Conservation (phyloP, 2,797 vertebrate species). For the Linurgus olivaceus region DNA sequence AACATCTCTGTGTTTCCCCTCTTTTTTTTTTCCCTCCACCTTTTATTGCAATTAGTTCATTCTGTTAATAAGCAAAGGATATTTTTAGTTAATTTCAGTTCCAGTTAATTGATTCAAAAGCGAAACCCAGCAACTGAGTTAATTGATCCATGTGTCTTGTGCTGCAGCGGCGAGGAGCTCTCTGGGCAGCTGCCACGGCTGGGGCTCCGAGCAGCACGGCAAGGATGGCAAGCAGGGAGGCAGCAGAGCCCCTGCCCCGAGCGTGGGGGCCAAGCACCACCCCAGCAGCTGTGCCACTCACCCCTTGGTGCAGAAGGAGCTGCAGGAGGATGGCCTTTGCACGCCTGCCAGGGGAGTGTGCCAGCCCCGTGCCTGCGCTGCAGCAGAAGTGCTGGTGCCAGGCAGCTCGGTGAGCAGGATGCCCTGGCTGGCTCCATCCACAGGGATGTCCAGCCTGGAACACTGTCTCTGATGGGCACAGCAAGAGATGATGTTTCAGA, state of each 20-base stretch:
- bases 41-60: conserved; percentile 65
- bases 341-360: fast-evolving
- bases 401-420: fast-evolving
- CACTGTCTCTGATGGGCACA: not conserved
- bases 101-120: conserved; percentile 67
- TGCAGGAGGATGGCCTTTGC: not conserved
- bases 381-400: not conserved
- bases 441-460: not conserved
- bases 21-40: not conserved
- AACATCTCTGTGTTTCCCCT: not conserved
- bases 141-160: conserved; percentile 71
- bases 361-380: fast-evolving
- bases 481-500: not conserved
- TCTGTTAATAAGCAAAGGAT: conserved; percentile 72
- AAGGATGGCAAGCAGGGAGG: conserved; percentile 13
- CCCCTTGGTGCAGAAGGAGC: not conserved
- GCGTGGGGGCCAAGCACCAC: not conserved
- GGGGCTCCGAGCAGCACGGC: conserved; percentile 10
- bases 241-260: not conserved
- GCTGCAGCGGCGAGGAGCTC: conserved; percentile 13
- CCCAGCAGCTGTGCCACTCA: not conserved
- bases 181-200: conserved; percentile 58
- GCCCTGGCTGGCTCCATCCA: not conserved
- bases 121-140: conserved; percentile 62
- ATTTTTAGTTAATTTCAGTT: conserved; percentile 74